A percentile compares a stretch with the other conserved stretches of the same genome.
phyloP scores from a whole-genome alignment of 2,888 invertebrate genomes.

The Cryptophagus acutangulus region DNA sequence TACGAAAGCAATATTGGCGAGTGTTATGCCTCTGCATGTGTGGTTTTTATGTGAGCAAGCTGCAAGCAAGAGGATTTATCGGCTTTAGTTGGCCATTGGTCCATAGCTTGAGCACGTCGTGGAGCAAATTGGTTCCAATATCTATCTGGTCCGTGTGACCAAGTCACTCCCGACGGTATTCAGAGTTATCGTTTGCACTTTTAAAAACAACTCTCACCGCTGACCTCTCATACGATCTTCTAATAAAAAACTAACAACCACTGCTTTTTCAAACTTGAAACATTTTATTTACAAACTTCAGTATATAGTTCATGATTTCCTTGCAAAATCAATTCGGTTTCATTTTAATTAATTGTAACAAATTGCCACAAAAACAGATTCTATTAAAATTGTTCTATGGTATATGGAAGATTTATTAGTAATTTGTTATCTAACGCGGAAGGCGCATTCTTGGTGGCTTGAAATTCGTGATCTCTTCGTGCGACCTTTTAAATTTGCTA shows the following conservation, averaged over 20 bases:
- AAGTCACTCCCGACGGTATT: conserved; percentile 1
- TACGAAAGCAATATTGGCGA: conserved; percentile 12
- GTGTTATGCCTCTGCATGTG: conserved; percentile 11
- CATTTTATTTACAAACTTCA: too few relatives aligned
- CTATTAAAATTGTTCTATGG: too few relatives aligned
- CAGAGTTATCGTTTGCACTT: neutral
- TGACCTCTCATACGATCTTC: neutral
- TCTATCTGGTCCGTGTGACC: conserved; percentile 27
- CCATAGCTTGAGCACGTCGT: conserved; percentile 33
- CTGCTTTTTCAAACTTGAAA: too few relatives aligned
- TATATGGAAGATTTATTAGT: too few relatives aligned
- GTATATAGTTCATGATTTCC: too few relatives aligned
- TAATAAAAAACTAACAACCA: too few relatives aligned
- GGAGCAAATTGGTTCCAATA: conserved; percentile 40
- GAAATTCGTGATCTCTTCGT: conserved; percentile 27
- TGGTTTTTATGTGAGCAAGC: conserved; percentile 17
- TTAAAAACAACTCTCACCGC: neutral
- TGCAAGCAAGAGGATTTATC: conserved; percentile 32
- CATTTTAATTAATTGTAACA: too few relatives aligned
- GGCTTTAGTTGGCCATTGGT: conserved; percentile 29
- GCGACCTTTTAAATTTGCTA: conserved; percentile 30
- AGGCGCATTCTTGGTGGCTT: too few relatives aligned
- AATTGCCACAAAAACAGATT: too few relatives aligned
- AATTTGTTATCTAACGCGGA: too few relatives aligned
- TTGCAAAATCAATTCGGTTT: too few relatives aligned